Conservation (phyloP, 2,888 invertebrate genomes). For the Adelphocoris suturalis region DNA sequence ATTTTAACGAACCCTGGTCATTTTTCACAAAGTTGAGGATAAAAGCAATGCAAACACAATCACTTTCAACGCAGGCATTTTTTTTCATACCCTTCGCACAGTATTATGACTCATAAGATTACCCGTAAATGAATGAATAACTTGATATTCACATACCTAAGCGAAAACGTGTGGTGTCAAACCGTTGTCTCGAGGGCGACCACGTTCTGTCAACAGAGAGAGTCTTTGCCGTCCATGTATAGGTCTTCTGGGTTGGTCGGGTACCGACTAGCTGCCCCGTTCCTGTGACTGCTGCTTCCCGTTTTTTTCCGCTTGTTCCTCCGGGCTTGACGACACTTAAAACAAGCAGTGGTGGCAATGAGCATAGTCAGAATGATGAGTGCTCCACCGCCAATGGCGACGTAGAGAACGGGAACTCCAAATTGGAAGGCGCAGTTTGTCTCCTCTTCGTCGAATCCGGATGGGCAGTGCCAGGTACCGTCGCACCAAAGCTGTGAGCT, state of each 20-base stretch:
- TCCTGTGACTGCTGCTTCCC: conserved; percentile 78
- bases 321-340: conserved; percentile 77
- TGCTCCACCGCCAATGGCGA: conserved; percentile 84
- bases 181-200: conserved; percentile 79
- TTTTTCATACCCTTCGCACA: too few species aligned
- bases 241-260: conserved; percentile 77
- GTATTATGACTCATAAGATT: too few species aligned
- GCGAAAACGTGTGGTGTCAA: conserved; percentile 76
- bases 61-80: too few species aligned
- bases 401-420: conserved; percentile 84
- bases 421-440: conserved; percentile 86
- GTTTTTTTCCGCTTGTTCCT: conserved; percentile 82
- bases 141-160: conserved; percentile 27
- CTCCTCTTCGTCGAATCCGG: conserved; percentile 90
- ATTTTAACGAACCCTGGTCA: too few species aligned
- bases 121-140: too few species aligned
- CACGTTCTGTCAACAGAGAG: conserved; percentile 85
- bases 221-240: conserved; percentile 83
- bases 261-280: conserved; percentile 79
- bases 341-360: conserved; percentile 82
- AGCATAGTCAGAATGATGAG: conserved; percentile 83
- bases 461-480: conserved; percentile 88
- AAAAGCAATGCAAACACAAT: too few species aligned
- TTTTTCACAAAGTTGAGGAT: too few species aligned
- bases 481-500: conserved; percentile 90